These are phyloP conservation scores for Drosophila multiciliata DNA, from an alignment of 2,888 invertebrate genomes.

Conservation along the genomic window DNA sequence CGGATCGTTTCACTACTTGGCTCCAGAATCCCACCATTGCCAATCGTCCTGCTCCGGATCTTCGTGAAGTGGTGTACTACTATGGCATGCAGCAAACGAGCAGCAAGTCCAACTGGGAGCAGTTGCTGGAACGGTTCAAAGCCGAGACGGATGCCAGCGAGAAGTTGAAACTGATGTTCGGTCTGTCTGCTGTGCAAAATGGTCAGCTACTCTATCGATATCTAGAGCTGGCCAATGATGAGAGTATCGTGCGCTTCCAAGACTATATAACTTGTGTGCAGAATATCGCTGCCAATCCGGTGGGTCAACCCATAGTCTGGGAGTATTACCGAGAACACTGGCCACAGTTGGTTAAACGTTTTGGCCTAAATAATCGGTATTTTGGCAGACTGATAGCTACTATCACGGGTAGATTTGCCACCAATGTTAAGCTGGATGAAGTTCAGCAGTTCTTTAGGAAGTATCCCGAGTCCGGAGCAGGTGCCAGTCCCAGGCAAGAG, in stretches of 20 bases:
- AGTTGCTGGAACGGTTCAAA: slow-evolving; percentile 89
- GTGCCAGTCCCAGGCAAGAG: slow-evolving; percentile 88
- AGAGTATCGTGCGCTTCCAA: slow-evolving; percentile 90
- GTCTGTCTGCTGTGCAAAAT: slow-evolving; percentile 89
- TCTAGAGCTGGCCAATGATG: slow-evolving; percentile 89
- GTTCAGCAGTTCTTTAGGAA: slow-evolving; percentile 90
- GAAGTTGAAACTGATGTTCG: slow-evolving; percentile 89
- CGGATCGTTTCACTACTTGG: slow-evolving; percentile 87
- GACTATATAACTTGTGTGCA: slow-evolving; percentile 91
- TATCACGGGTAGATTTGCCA: slow-evolving; percentile 89
- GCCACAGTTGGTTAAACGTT: slow-evolving; percentile 89
- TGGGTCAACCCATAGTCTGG: slow-evolving; percentile 92
- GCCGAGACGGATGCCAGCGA: slow-evolving; percentile 92
- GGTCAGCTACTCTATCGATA: slow-evolving; percentile 88
- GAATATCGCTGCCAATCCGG: slow-evolving; percentile 89
- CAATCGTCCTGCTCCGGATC: slow-evolving; percentile 87
- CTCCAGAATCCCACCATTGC: slow-evolving; percentile 83
- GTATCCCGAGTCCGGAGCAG: slow-evolving; percentile 94
- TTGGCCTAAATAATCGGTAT: slow-evolving; percentile 91
- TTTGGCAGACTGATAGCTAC: slow-evolving; percentile 90
- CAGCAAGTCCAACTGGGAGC: slow-evolving; percentile 89
- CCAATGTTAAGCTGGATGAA: slow-evolving; percentile 89
- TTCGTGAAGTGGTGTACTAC: slow-evolving; percentile 88
- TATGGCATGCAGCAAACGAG: slow-evolving; percentile 89
- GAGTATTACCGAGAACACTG: slow-evolving; percentile 92